Conservation (phyloP, 2,888 invertebrate species). For the Callyntrura sp. region DNA sequence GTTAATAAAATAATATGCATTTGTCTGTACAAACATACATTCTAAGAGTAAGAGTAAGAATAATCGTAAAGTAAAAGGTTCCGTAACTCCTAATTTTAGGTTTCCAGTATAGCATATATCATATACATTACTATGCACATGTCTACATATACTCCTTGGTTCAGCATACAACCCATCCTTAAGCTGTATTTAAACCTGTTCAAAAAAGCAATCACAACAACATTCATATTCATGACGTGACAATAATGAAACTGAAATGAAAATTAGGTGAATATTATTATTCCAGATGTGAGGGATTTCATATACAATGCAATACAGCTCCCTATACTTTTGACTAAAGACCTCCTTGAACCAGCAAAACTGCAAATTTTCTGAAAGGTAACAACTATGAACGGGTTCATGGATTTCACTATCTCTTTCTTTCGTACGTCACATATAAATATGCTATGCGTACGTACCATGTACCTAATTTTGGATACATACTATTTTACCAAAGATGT, state of each 20-base stretch:
- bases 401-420: conserved; percentile 13
- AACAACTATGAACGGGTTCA: conserved; percentile 24
- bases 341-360: neutral
- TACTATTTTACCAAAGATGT: too few species aligned
- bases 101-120: too few species aligned
- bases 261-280: neutral
- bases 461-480: neutral
- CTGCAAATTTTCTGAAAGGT: neutral
- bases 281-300: neutral
- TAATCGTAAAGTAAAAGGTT: too few species aligned
- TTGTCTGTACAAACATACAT: too few species aligned
- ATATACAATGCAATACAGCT: neutral
- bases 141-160: too few species aligned
- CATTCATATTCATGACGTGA: neutral
- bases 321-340: neutral
- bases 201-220: neutral
- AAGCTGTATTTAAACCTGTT: too few species aligned
- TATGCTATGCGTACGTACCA: neutral
- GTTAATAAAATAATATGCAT: too few species aligned
- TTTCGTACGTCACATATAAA: neutral
- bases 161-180: too few species aligned
- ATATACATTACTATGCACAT: too few species aligned
- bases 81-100: too few species aligned
- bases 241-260: too few species aligned
- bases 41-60: too few species aligned